phyloP scores from a whole-genome alignment of 2,888 invertebrate species.

The Pseudolycoriella hygida region DNA sequence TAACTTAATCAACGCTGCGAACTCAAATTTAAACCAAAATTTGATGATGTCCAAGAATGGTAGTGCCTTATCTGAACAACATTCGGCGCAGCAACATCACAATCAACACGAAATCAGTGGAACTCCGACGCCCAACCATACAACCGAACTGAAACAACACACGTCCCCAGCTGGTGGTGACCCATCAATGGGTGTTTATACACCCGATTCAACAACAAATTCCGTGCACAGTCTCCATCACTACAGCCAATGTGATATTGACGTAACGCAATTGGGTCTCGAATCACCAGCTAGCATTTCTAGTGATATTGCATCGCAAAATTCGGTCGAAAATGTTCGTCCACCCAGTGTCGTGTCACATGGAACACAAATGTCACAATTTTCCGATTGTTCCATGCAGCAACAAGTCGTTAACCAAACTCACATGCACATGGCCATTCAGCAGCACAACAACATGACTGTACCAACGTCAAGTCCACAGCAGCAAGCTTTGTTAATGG shows the following conservation, averaged over 20 bases:
- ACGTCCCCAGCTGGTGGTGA: constrained; percentile 33
- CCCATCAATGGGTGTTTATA: constrained; percentile 73
- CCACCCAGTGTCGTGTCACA: constrained; percentile 38
- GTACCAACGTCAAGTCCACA: constrained; percentile 33
- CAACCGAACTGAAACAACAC: constrained; percentile 22
- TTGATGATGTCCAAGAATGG: constrained; percentile 7
- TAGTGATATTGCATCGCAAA: constrained; percentile 65
- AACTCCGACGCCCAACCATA: constrained; percentile 27
- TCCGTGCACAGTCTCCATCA: constrained; percentile 64
- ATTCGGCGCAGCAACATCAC: constrained; percentile 8
- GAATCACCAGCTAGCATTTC: constrained; percentile 82
- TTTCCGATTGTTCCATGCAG: constrained; percentile 53
- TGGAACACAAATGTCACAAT: constrained; percentile 26
- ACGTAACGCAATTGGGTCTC: constrained; percentile 65
- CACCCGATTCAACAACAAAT: constrained; percentile 67
- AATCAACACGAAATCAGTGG: constrained; percentile 15
- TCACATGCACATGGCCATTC: constrained; percentile 33
- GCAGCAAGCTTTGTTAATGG: constrained; percentile 15
- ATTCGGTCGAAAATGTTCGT: constrained; percentile 41
- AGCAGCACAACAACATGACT: constrained; percentile 26
- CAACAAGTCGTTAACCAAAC: constrained; percentile 36
- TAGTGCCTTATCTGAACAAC: constrained; percentile 9
- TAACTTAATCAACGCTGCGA: constrained; percentile 13
- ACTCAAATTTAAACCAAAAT: constrained; percentile 9
- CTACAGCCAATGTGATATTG: constrained; percentile 64